These are phyloP conservation scores for Mungos mungo DNA, from an alignment of 2,113 vertebrate species.

Conservation along the genomic window DNA sequence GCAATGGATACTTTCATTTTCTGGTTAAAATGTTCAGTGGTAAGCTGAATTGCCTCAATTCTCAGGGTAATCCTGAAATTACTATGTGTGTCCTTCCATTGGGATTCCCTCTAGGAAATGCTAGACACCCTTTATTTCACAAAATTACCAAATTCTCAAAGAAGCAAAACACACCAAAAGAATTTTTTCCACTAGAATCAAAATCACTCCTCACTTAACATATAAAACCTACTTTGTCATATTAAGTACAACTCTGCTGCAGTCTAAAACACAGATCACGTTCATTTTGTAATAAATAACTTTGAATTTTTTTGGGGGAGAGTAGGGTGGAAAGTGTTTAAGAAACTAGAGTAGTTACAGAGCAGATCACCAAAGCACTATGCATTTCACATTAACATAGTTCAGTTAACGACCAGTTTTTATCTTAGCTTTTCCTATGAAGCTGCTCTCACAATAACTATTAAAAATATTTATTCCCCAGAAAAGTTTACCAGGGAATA, in stretches of 20 bases:
- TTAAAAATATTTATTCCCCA: neutral
- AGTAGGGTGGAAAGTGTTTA: neutral
- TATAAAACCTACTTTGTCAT: constrained; percentile 7
- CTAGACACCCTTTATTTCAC: constrained; percentile 13
- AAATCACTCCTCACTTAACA: constrained; percentile 5
- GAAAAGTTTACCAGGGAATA: neutral
- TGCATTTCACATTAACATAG: neutral
- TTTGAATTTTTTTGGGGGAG: neutral
- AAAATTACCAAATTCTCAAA: constrained; percentile 52
- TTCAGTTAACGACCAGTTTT: constrained; percentile 45
- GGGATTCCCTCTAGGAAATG: constrained; percentile 30
- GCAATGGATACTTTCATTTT: constrained; percentile 53
- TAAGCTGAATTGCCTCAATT: constrained; percentile 38
- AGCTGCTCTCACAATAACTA: constrained; percentile 8
- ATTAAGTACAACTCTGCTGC: neutral
- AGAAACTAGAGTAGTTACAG: neutral
- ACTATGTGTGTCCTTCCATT: neutral
- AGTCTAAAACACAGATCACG: constrained; percentile 26
- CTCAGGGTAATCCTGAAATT: constrained; percentile 34
- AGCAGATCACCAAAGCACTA: neutral
- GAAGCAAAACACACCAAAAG: constrained; percentile 25
- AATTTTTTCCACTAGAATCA: constrained; percentile 6
- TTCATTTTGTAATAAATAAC: neutral
- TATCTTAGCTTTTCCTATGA: neutral
- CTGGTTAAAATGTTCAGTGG: constrained; percentile 61